phyloP scores from a whole-genome alignment of 2,113 vertebrate genomes.

The Chamaea fasciata region DNA sequence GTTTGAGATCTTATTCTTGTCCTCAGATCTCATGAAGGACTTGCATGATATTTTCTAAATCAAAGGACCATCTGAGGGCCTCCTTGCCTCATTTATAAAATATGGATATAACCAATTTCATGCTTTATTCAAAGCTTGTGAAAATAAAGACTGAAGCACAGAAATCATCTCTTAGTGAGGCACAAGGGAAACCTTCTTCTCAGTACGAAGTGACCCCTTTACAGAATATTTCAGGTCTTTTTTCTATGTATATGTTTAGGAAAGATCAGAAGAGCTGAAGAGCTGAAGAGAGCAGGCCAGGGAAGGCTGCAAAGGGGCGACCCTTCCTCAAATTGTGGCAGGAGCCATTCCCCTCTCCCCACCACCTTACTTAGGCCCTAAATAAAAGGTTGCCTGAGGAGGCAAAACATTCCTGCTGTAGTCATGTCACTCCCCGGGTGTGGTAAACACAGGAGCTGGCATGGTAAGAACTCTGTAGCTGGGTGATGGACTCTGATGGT shows the following conservation, averaged over 20 bases:
- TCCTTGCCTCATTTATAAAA: not conserved
- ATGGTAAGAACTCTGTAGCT: not conserved
- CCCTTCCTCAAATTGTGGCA: not conserved
- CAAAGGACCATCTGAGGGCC: not conserved
- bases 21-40: not conserved
- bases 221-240: not conserved
- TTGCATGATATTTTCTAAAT: not conserved
- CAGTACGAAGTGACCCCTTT: not conserved
- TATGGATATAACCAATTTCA: not conserved
- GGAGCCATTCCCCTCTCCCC: not conserved
- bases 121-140: not conserved
- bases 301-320: not conserved
- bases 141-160: not conserved
- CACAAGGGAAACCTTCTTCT: not conserved
- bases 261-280: not conserved
- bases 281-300: not conserved
- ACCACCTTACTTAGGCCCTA: not conserved
- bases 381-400: not conserved
- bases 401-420: not conserved
- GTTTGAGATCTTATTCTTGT: not conserved
- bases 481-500: not conserved
- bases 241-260: not conserved
- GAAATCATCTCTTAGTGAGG: accelerated
- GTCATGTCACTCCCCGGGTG: accelerated
- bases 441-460: not conserved